A percentile compares a stretch with the other conserved stretches of the same genome.
phyloP scores from a whole-genome alignment of 2,113 vertebrate genomes.

The Sapayoa aenigma region DNA sequence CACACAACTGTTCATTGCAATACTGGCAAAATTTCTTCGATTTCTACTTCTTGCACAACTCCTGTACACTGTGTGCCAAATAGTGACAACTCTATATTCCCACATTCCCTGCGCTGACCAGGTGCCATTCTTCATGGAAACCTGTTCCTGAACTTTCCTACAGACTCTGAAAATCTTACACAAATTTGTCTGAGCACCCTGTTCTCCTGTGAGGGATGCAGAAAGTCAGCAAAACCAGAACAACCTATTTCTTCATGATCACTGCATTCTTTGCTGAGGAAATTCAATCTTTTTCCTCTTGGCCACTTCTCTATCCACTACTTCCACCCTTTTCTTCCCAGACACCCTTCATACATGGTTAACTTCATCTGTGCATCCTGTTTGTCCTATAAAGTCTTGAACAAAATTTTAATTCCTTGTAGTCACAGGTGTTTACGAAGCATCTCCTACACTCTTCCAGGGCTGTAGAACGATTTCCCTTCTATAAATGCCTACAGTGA shows the following conservation, averaged over 20 bases:
- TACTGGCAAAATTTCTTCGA: background rate
- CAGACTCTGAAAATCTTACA: background rate
- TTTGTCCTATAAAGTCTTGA: background rate
- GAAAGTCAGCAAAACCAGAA: background rate
- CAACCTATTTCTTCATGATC: background rate
- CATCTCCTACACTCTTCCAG: background rate
- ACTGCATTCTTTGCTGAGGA: background rate
- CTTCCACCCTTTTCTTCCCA: background rate
- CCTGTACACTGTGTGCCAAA: background rate
- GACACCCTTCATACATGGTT: rapidly evolving
- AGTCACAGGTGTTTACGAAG: background rate
- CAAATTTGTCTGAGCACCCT: background rate
- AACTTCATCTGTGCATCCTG: background rate
- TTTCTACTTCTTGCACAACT: background rate
- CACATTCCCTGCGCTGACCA: background rate
- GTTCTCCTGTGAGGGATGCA: background rate
- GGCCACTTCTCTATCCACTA: background rate
- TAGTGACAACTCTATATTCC: background rate
- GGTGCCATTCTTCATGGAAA: background rate
- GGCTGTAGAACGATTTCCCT: background rate
- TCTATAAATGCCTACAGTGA: background rate
- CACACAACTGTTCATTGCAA: background rate
- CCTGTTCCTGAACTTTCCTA: background rate
- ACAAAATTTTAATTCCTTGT: background rate
- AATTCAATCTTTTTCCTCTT: background rate